Evolutionary conservation across 1,140 invertebrate genomes (phyloP), one percentile per base, ranked within the genome.

Genomic region (Gryllus bimaculatus): DNA sequence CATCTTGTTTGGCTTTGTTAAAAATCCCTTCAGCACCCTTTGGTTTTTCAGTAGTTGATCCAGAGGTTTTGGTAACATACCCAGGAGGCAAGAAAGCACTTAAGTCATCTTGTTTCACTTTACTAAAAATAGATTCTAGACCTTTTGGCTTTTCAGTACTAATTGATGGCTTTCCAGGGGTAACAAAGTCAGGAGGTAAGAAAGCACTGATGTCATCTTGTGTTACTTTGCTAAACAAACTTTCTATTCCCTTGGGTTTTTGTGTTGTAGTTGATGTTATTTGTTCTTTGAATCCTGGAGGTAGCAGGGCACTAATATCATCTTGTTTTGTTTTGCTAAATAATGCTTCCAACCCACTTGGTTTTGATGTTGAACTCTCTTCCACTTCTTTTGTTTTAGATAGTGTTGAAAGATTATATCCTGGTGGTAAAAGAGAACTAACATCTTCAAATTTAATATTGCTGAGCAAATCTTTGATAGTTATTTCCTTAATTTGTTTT

Each of bases 61-160:
- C 85, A n/a, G 78, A 8, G 15, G 82, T 82, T 80, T 86, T 83
- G 81, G 88, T 87, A 73, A 88, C 85, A 82, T 89, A 92, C 82
- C 90, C 92, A 81, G 91, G 90, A 39, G 92, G 93, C 73, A 94
- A 84, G n/a, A 92, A 87, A 8, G 90, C 86, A 48, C 87, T 89
- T 78, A 91, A 86, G 81, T 91, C 89, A 82, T 90, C 88, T 79
- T 85, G 84, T 78, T 83, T 83, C 18, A 85, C 82, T 48, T 89
- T 80, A 83, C 88, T 87, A 21, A 89, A 83, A 81, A 86, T 88
- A 48, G 84, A 87, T 20, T 83, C 26, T 47, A 79, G 4, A 8
- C 80, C 74, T 18, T 26, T 20, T 13, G 79, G 73, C 48, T 47
- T 47, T 20, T n/a, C 74, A 8, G 83, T 84, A n/a, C 82, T 77